A percentile compares a stretch with the other conserved stretches of the same genome.
These are phyloP conservation scores for Poeciliopsis paucimaculata DNA, from an alignment of 2,797 vertebrate species.

Conservation along the genomic window DNA sequence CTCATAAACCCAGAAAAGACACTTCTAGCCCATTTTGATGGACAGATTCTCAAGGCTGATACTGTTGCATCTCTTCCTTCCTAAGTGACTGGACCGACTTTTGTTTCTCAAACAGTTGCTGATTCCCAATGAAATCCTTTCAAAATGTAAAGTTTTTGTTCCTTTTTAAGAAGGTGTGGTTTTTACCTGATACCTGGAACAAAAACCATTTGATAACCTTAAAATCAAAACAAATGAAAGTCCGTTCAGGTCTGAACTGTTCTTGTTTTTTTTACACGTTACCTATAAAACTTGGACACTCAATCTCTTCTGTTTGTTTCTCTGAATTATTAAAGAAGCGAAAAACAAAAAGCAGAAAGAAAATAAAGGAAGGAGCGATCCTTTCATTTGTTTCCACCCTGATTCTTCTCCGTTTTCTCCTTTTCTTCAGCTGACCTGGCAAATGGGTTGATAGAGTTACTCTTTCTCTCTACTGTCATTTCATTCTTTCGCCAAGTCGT, in stretches of 20 bases:
- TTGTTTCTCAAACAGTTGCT: background rate
- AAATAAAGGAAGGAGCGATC: conserved; percentile 42
- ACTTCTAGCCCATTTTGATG: background rate
- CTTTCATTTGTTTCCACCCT: conserved; percentile 42
- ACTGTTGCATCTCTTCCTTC: background rate
- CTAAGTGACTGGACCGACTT: background rate
- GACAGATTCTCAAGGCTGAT: background rate
- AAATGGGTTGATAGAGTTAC: conserved; percentile 70
- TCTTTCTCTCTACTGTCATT: conserved; percentile 40
- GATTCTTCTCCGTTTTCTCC: conserved; percentile 34
- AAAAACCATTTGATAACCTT: background rate
- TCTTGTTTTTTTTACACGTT: conserved; percentile 17
- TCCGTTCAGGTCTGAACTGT: background rate
- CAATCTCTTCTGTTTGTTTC: conserved; percentile 62
- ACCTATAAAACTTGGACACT: conserved; percentile 37
- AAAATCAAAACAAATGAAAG: background rate
- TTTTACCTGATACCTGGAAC: background rate
- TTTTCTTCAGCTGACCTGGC: conserved; percentile 73
- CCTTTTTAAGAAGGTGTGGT: background rate
- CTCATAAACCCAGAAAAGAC: background rate
- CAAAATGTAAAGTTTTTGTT: background rate
- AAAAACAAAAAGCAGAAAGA: conserved; percentile 74
- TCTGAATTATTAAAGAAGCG: conserved; percentile 75
- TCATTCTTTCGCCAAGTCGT: conserved; percentile 37
- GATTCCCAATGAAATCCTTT: background rate